Percentiles rank a stretch among this genome's conserved stretches.
These are phyloP conservation scores for Dendrocincla tyrannina DNA, from an alignment of 2,797 vertebrate genomes.

Conservation along the genomic window DNA sequence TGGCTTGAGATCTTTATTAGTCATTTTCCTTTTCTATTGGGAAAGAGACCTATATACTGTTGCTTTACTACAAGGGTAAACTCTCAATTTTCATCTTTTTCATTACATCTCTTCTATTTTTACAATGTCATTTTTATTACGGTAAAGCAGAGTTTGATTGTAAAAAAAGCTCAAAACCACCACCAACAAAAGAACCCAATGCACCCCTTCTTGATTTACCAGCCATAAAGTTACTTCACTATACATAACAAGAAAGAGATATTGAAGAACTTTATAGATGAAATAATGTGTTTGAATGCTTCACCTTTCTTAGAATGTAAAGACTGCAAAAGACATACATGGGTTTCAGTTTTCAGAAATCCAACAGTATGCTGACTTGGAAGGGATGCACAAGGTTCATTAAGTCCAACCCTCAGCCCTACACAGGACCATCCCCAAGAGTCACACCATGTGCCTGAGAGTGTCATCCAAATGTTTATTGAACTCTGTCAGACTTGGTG, in stretches of 20 bases:
- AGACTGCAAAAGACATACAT: not conserved
- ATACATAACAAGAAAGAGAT: not conserved
- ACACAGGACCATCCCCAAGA: not conserved
- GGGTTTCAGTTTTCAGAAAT: not conserved
- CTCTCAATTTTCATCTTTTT: not conserved
- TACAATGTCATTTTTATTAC: not conserved
- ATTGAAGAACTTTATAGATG: not conserved
- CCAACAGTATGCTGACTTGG: not conserved
- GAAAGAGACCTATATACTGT: not conserved
- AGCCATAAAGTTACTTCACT: not conserved
- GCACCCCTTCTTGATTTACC: not conserved
- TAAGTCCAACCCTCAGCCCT: not conserved
- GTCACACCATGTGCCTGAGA: not conserved
- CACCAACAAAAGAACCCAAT: not conserved
- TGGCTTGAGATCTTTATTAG: not conserved
- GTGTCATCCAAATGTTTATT: not conserved
- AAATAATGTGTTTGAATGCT: not conserved
- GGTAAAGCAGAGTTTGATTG: not conserved
- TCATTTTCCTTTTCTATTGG: not conserved
- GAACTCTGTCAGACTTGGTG: too few relatives aligned
- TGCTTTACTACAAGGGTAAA: not conserved
- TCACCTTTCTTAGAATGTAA: not conserved
- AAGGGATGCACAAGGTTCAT: not conserved
- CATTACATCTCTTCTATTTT: not conserved
- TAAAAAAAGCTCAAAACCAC: accelerated